Evolutionary conservation across 2,113 vertebrate genomes (phyloP).

Genomic region (Podiceps cristatus): DNA sequence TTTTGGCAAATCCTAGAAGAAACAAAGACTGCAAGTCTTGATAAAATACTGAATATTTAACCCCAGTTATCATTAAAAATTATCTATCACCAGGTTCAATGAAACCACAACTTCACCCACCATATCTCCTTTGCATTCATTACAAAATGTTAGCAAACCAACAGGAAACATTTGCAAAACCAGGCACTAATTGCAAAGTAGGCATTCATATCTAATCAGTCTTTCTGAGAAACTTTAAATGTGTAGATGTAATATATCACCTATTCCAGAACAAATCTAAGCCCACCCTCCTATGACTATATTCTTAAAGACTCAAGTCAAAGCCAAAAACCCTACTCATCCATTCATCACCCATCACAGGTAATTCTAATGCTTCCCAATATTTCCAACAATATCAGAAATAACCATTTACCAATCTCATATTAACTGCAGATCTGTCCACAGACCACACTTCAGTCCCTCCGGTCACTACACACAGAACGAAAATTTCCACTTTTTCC

Average conservation of each 20-base stretch:
- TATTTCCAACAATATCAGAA: not conserved
- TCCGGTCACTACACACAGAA: not conserved
- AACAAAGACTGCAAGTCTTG: not conserved
- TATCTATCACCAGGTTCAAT: not conserved
- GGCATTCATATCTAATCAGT: not conserved
- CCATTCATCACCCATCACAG: not conserved
- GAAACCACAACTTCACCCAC: not conserved
- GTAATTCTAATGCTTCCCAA: not conserved
- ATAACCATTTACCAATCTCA: not conserved
- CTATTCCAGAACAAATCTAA: not conserved
- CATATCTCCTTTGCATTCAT: not conserved
- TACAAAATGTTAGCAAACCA: not conserved
- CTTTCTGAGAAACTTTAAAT: not conserved
- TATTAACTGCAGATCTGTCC: not conserved
- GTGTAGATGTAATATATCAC: not conserved
- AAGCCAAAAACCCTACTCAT: not conserved
- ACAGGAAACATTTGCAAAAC: not conserved
- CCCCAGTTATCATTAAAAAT: not conserved
- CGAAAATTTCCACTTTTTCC: not conserved
- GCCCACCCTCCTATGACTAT: not conserved
- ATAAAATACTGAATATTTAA: not conserved
- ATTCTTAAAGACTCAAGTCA: not conserved
- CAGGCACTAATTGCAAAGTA: not conserved
- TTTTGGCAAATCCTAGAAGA: not conserved
- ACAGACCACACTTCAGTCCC: not conserved